Conservation (phyloP, 1,140 invertebrate genomes). For the Hyposmocoma kahamanoa region DNA sequence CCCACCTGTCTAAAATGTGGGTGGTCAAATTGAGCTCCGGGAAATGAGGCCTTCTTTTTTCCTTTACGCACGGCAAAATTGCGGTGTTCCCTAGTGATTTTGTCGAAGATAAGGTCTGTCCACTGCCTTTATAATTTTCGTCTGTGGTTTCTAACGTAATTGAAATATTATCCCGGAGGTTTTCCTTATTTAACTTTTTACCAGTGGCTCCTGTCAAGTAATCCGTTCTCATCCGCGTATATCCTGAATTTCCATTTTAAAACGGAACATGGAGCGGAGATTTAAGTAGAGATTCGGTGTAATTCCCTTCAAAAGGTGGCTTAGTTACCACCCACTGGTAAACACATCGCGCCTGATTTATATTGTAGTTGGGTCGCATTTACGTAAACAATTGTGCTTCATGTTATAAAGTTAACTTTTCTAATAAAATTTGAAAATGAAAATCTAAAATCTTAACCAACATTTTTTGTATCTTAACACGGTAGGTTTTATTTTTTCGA, state of each 20-base stretch:
- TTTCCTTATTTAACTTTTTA: slow-evolving; percentile 15
- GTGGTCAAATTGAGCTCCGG: background rate
- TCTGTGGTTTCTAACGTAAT: slow-evolving; percentile 13
- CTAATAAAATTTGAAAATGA: no score
- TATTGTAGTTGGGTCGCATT: slow-evolving; percentile 17
- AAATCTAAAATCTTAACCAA: no score
- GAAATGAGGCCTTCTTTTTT: background rate
- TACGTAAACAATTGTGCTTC: slow-evolving; percentile 33
- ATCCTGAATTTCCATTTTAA: slow-evolving; percentile 20
- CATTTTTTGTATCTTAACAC: no score
- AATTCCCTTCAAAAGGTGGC: slow-evolving; percentile 12
- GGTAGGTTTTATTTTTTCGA: no score
- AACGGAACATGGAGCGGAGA: slow-evolving; percentile 12
- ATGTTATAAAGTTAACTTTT: no score
- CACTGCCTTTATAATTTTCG: background rate
- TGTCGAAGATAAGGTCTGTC: background rate
- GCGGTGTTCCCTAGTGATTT: background rate
- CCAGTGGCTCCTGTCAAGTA: slow-evolving; percentile 9
- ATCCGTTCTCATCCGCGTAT: slow-evolving; percentile 15
- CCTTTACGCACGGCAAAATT: slow-evolving; percentile 1
- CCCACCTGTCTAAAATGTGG: slow-evolving; percentile 9
- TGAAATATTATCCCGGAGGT: slow-evolving; percentile 10
- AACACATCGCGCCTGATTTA: slow-evolving; percentile 2
- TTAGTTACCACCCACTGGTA: slow-evolving; percentile 5
- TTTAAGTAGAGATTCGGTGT: slow-evolving; percentile 12